phyloP scores from a whole-genome alignment of 1,140 invertebrate genomes.

The Drosophila pseudoobscura region DNA sequence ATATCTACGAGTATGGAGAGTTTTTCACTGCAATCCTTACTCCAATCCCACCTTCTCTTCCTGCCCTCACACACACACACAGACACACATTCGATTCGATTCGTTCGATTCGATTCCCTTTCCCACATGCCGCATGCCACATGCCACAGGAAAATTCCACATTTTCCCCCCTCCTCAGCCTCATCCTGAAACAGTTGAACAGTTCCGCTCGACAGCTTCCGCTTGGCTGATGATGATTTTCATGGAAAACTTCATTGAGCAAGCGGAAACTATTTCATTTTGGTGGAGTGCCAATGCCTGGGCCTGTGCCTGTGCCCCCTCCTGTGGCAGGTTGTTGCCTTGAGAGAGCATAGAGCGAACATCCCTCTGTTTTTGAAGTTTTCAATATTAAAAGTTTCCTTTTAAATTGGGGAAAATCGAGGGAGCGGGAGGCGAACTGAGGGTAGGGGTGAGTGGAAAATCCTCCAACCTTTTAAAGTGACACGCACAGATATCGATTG shows the following conservation, averaged over 20 bases:
- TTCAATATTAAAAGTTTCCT: conserved; percentile 51
- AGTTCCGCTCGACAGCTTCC: conserved; percentile 78
- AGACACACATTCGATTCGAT: neutral
- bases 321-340: conserved; percentile 11
- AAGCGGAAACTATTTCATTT: conserved; percentile 81
- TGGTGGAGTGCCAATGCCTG: conserved; percentile 22
- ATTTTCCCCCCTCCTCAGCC: neutral
- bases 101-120: neutral
- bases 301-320: too few species aligned
- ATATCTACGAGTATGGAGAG: neutral
- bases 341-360: conserved; percentile 8
- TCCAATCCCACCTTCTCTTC: neutral
- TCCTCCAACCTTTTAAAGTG: conserved; percentile 48
- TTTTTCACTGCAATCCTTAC: neutral
- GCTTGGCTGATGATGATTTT: conserved; percentile 76
- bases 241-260: conserved; percentile 80
- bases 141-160: conserved; percentile 3
- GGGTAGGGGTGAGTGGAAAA: neutral
- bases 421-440: too few species aligned
- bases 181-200: conserved; percentile 66
- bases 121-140: neutral
- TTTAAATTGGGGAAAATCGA: conserved; percentile 23
- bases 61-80: too few species aligned
- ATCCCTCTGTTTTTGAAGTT: conserved; percentile 59
- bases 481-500: conserved; percentile 55